A percentile compares a stretch with the other conserved stretches of the same genome.
phyloP scores from a whole-genome alignment of 1,140 invertebrate genomes.

The Drosophila sp. region DNA sequence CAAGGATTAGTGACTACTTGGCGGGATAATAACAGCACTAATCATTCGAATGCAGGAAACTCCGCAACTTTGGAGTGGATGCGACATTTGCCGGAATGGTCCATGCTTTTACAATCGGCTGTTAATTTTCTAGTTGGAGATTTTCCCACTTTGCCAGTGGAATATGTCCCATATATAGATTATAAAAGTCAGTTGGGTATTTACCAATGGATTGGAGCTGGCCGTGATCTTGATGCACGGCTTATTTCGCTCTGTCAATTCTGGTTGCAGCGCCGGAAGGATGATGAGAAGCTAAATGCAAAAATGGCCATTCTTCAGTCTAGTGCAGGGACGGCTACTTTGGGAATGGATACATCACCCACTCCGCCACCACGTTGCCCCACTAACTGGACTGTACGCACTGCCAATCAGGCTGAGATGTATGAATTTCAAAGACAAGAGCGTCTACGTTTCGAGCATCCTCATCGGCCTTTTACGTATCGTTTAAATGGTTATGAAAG shows the following conservation, averaged over 20 bases:
- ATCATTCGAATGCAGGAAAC: constrained; percentile 84
- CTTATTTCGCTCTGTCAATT: constrained; percentile 89
- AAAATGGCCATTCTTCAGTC: background rate
- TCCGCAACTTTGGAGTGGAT: constrained; percentile 88
- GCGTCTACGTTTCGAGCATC: constrained; percentile 89
- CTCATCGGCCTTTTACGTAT: constrained; percentile 94
- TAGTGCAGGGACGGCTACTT: background rate
- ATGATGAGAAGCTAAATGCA: constrained; percentile 26
- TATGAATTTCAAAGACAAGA: constrained; percentile 89
- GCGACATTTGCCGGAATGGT: constrained; percentile 88
- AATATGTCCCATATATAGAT: constrained; percentile 96
- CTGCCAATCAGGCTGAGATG: constrained; percentile 91
- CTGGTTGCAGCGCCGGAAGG: constrained; percentile 88
- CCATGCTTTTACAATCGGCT: constrained; percentile 90
- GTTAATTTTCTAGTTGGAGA: constrained; percentile 95
- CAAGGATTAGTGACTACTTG: constrained; percentile 91
- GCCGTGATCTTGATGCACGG: constrained; percentile 93
- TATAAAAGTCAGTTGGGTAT: constrained; percentile 89
- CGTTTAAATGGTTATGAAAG: constrained; percentile 93
- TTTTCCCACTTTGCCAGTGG: constrained; percentile 91
- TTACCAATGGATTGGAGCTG: constrained; percentile 98
- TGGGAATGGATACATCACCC: constrained; percentile 7
- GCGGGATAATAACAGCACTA: constrained; percentile 88
- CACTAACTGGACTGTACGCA: constrained; percentile 91
- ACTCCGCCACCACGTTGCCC: constrained; percentile 87